phyloP scores from a whole-genome alignment of 2,113 vertebrate species.

The Lethenteron reissneri region DNA sequence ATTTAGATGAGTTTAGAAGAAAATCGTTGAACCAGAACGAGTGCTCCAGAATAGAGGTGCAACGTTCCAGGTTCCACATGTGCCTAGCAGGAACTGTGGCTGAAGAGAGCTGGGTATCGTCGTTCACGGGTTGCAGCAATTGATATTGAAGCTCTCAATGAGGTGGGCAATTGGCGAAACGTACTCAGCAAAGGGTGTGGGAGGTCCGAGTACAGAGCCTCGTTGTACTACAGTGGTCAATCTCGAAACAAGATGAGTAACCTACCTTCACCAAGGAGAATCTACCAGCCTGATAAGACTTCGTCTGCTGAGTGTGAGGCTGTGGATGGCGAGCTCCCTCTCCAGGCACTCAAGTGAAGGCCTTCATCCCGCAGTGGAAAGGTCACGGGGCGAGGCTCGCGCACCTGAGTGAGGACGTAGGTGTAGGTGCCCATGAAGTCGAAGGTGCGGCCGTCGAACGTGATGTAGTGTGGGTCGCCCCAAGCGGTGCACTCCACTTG shows the following conservation, averaged over 20 bases:
- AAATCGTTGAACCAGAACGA: too few relatives aligned
- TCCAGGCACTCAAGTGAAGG: not conserved
- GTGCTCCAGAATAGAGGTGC: too few relatives aligned
- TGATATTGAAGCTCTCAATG: too few relatives aligned
- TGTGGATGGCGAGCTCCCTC: not conserved
- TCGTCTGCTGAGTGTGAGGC: not conserved
- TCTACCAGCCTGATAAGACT: not conserved
- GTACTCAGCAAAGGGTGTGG: too few relatives aligned
- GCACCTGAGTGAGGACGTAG: not conserved
- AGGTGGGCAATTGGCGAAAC: too few relatives aligned
- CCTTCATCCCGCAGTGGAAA: not conserved
- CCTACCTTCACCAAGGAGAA: not conserved
- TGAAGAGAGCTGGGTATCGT: too few relatives aligned
- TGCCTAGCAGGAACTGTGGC: too few relatives aligned
- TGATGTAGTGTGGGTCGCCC: slow-evolving; percentile 1
- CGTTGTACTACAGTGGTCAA: not conserved
- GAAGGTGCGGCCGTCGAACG: slow-evolving; percentile 3
- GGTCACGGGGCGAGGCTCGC: not conserved
- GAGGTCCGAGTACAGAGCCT: not conserved
- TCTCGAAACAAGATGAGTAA: not conserved
- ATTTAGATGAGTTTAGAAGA: too few relatives aligned
- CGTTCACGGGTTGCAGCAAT: too few relatives aligned
- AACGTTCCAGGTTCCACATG: too few relatives aligned
- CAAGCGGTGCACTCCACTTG: not conserved
- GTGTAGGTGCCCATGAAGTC: slow-evolving; percentile 3